Percentiles rank a stretch among this genome's conserved stretches.
Evolutionary conservation across 2,797 vertebrate genomes (phyloP).

Genomic region (Schizopygopsis pylzovi): DNA sequence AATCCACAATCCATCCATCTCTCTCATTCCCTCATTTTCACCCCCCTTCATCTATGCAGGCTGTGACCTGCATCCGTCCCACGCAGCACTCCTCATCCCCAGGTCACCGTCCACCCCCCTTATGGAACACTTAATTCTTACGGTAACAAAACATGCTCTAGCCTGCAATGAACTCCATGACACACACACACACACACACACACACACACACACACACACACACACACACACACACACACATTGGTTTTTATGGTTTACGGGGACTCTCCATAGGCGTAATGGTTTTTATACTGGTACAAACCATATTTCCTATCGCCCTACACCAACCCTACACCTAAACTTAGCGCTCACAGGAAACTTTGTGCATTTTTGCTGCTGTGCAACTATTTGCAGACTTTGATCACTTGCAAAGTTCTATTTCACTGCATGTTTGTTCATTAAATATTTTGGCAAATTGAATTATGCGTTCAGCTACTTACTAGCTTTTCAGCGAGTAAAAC

Average conservation of each 20-base stretch:
- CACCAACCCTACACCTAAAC: no score
- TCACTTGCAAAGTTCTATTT: not conserved
- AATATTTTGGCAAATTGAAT: not conserved
- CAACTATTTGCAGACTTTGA: not conserved
- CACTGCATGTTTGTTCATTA: not conserved
- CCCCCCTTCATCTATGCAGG: conserved; percentile 30
- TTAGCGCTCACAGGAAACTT: no score
- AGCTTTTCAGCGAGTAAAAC: not conserved
- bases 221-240: conserved; percentile 25
- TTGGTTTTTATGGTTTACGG: no score
- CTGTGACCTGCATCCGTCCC: conserved; percentile 52
- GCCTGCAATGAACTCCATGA: conserved; percentile 17
- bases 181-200: conserved; percentile 24
- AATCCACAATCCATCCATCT: conserved; percentile 46
- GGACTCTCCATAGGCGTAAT: no score
- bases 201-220: conserved; percentile 22
- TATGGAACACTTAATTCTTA: conserved; percentile 41
- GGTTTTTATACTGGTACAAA: no score
- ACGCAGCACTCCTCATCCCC: conserved; percentile 24
- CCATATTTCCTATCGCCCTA: not conserved
- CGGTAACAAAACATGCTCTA: conserved; percentile 41
- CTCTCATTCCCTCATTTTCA: conserved; percentile 34
- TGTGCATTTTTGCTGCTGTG: not conserved
- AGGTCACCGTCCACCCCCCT: conserved; percentile 15
- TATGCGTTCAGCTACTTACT: not conserved